Evolutionary conservation across 2,113 vertebrate genomes (phyloP).

Genomic region (Tyto alba): DNA sequence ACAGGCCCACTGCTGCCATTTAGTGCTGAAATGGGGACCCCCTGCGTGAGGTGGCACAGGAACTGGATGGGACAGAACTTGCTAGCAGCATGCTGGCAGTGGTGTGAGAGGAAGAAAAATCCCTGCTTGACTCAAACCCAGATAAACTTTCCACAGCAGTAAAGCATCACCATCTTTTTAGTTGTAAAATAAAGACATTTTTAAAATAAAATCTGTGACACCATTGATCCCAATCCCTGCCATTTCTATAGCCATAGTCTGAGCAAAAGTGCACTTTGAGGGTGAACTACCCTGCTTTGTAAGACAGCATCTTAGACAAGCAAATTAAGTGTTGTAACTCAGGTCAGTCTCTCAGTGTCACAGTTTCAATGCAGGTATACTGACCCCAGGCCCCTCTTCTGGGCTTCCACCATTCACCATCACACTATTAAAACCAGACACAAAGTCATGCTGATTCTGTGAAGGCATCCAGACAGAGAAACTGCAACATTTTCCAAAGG

Average conservation of each 20-base stretch:
- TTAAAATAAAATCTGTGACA: neutral
- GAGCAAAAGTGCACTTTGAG: neutral
- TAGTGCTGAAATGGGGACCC: neutral
- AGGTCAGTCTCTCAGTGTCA: neutral
- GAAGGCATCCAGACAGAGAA: conserved; percentile 51
- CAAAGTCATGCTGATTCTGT: conserved; percentile 16
- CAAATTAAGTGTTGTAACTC: neutral
- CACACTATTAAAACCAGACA: conserved; percentile 32
- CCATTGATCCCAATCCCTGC: neutral
- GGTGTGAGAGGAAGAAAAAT: neutral
- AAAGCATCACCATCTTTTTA: neutral
- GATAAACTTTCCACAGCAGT: neutral
- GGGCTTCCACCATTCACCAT: neutral
- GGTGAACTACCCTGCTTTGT: neutral
- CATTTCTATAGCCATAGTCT: neutral
- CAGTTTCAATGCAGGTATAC: neutral
- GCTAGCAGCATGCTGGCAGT: neutral
- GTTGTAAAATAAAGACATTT: neutral
- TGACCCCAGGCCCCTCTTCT: neutral
- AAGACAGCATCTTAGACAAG: neutral
- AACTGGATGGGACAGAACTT: neutral
- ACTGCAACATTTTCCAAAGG: conserved; percentile 45
- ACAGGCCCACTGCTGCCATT: neutral
- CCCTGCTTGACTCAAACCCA: neutral
- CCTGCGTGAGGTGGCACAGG: neutral